A percentile compares a stretch with the other conserved stretches of the same genome.
These are phyloP conservation scores for Chelon labrosus DNA, from an alignment of 2,797 vertebrate species.

Conservation along the genomic window DNA sequence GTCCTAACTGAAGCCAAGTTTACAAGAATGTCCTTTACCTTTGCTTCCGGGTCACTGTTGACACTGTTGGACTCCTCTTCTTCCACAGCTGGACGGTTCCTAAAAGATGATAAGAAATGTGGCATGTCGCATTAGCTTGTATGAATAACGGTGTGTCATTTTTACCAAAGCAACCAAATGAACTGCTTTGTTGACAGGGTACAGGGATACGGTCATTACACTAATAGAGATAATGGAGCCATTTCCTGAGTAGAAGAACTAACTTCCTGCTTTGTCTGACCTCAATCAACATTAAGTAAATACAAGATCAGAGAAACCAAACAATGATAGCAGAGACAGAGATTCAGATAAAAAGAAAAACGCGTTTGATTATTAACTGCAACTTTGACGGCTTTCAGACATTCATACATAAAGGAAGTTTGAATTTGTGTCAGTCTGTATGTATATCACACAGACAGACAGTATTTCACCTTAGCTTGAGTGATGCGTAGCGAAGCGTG, in stretches of 20 bases:
- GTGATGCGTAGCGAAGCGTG: constrained; percentile 95
- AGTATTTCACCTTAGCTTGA: constrained; percentile 91
- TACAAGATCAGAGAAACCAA: constrained; percentile 39
- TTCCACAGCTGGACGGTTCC: constrained; percentile 89
- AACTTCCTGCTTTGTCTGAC: constrained; percentile 56
- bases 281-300: constrained; percentile 46
- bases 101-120: constrained; percentile 59
- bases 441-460: too few relatives aligned
- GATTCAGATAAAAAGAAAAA: background rate
- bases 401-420: background rate
- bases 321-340: background rate
- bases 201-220: constrained; percentile 39
- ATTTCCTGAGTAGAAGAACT: constrained; percentile 58
- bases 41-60: constrained; percentile 94
- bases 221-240: constrained; percentile 44
- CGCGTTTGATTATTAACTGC: background rate
- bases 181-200: constrained; percentile 15
- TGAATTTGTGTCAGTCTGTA: background rate
- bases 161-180: constrained; percentile 18
- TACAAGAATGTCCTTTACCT: constrained; percentile 82
- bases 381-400: background rate
- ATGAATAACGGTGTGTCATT: constrained; percentile 3
- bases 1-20: background rate
- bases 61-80: constrained; percentile 90
- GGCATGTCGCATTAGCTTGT: background rate